Base-by-base conservation (phyloP, 2,888 invertebrate genomes). In the Drosophila mimetica region DNA sequence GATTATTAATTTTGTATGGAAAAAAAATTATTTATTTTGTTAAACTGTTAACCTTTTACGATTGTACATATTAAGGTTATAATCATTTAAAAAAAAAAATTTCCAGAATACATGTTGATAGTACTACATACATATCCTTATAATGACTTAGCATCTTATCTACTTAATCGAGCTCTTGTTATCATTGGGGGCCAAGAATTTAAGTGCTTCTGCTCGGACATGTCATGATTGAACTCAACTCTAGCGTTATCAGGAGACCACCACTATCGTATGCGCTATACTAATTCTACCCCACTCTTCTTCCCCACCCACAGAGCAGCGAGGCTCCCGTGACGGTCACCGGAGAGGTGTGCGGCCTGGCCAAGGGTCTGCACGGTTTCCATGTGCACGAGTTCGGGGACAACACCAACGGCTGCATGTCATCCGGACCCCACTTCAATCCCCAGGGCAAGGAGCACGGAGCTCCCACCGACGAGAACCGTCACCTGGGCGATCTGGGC, bases 321-420 rank as follows among this genome's bases (percentile, higher is more conserved):
- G 93, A 93, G n/a, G 91, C 93, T n/a, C 93, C 95, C 1, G 96
- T 96, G 1, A 93, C 94, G 61, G 93, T 98, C n/a, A 94, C 94
- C 32, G 98, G 98, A 7, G 95, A 96, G 92, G 93, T 99, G 9
- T 92, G 91, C 30, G 98, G 98, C 1, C 93, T 99, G 32, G 90
- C 93, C 16, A 93, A 95, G 91, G 98, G 98, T 69, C 90, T 92
- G 2, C 93, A 92, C 70, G 92, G 92, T 20, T 98, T 99, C 93
- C 99, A 99, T 90, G 94, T 99, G 69, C 99, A 99, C 90, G 97
- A 99, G 92, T 98, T 97, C 90, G 99, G 99, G 0, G 98, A 98
- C 92, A 97, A 96, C 90, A 97, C 98, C 28, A 97, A 98, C 90
- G 97, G 97, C 1, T 99, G 99, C 92, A 96, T 95, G n/a, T 97